Conservation (phyloP, 2,113 vertebrate genomes). For the Parus major region DNA sequence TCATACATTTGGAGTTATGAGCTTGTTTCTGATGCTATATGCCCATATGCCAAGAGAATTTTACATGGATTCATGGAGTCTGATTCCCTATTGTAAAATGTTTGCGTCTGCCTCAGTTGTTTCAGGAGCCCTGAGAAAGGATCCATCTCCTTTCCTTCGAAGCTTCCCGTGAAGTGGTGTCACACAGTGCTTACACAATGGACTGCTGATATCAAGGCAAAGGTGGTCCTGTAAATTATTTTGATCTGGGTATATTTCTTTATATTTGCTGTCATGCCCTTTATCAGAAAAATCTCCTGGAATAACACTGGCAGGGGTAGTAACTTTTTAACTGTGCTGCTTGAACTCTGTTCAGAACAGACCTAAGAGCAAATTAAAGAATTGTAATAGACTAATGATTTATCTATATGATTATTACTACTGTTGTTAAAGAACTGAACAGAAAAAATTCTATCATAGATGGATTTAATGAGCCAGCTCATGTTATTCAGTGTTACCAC, state of each 20-base stretch:
- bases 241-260: background rate
- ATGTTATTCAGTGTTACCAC: slow-evolving; percentile 11
- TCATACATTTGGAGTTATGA: background rate
- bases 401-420: background rate
- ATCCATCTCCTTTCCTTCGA: background rate
- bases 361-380: background rate
- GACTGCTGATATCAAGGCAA: background rate
- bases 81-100: background rate
- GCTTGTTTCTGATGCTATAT: background rate
- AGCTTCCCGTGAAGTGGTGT: background rate
- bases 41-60: background rate
- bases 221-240: background rate
- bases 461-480: background rate
- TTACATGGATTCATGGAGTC: background rate
- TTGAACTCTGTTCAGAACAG: background rate
- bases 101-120: background rate
- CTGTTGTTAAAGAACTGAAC: background rate
- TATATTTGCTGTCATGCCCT: background rate
- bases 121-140: background rate
- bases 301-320: background rate
- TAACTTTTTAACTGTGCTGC: background rate
- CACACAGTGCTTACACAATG: background rate
- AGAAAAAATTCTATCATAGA: background rate
- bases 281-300: background rate
- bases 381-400: background rate